Conservation (phyloP, 2,888 invertebrate genomes). For the Tiphia femorata region DNA sequence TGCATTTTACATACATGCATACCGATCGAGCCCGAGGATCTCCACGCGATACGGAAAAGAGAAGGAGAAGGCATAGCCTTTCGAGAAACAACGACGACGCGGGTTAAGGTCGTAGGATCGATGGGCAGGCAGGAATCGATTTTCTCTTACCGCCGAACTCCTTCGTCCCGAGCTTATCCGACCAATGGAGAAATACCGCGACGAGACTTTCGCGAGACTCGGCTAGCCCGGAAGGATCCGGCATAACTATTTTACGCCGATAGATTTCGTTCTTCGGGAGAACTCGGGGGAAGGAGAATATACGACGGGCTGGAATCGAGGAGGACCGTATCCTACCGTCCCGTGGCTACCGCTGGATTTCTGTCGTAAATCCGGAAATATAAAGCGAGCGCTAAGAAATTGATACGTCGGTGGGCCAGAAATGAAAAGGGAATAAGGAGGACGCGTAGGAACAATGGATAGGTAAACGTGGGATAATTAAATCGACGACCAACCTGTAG, state of each 20-base stretch:
- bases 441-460: too few relatives aligned
- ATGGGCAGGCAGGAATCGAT: not conserved
- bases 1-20: conserved; percentile 56
- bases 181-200: too few relatives aligned
- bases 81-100: not conserved
- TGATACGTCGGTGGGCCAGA: too few relatives aligned
- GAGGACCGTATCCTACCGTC: not conserved
- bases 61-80: conserved; percentile 6
- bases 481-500: too few relatives aligned
- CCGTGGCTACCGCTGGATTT: too few relatives aligned
- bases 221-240: not conserved
- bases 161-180: not conserved
- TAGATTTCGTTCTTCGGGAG: not conserved
- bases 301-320: not conserved
- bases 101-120: conserved; percentile 3
- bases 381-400: too few relatives aligned
- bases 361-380: too few relatives aligned
- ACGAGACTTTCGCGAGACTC: not conserved
- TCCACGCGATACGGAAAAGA: conserved; percentile 1
- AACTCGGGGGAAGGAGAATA: not conserved
- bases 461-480: too few relatives aligned
- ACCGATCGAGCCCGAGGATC: conserved; percentile 25
- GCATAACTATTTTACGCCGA: not conserved
- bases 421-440: too few relatives aligned
- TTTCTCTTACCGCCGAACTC: not conserved